Conservation (phyloP, 1,140 invertebrate genomes). For the Drosophila pruinosa region DNA sequence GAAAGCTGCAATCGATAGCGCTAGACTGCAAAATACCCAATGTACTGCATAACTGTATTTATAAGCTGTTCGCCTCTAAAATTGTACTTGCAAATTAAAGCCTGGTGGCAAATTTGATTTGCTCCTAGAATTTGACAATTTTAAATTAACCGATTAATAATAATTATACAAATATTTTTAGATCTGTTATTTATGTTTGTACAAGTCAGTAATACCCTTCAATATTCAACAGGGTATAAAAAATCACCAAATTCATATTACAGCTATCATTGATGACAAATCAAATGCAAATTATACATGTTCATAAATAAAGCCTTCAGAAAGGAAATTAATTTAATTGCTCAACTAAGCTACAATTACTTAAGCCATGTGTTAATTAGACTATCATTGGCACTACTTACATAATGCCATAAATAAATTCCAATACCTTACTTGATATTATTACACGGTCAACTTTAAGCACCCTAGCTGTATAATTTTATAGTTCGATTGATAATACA, state of each 20-base stretch:
- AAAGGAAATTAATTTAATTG: background rate
- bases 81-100: too few relatives aligned
- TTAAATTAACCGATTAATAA: too few relatives aligned
- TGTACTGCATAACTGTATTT: background rate
- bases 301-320: background rate
- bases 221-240: conserved; percentile 1
- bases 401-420: background rate
- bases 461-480: background rate
- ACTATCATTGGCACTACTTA: background rate
- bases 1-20: background rate
- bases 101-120: too few relatives aligned
- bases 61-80: too few relatives aligned
- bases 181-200: too few relatives aligned
- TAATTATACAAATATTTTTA: too few relatives aligned
- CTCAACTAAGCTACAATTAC: background rate
- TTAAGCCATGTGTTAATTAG: background rate
- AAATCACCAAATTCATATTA: conserved; percentile 40
- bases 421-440: background rate
- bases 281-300: conserved; percentile 24
- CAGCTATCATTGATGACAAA: conserved; percentile 24
- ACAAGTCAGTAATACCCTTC: background rate
- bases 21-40: background rate
- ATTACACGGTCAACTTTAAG: background rate
- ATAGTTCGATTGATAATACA: background rate
- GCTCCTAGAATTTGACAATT: too few relatives aligned